Evolutionary conservation across 1,140 invertebrate genomes (phyloP).

Genomic region (Meloidogyne exigua): DNA sequence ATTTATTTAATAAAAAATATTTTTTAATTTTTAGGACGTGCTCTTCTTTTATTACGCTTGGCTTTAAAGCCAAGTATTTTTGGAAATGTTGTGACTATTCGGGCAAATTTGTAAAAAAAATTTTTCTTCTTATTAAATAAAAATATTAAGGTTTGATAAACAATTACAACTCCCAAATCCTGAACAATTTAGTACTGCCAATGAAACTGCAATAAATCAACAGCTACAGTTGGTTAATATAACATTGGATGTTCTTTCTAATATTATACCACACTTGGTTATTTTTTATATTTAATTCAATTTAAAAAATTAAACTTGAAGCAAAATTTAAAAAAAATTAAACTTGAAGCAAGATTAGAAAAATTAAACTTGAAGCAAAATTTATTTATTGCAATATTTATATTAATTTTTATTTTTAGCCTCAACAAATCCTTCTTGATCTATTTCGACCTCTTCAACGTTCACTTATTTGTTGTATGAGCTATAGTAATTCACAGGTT

Average conservation of each 20-base stretch:
- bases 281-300: neutral
- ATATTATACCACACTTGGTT: conserved; percentile 31
- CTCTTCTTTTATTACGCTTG: conserved; percentile 34
- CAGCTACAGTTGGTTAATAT: conserved; percentile 8
- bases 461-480: conserved; percentile 40
- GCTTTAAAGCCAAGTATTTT: conserved; percentile 54
- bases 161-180: conserved; percentile 34
- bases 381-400: neutral
- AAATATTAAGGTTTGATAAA: conserved; percentile 41
- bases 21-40: conserved; percentile 25
- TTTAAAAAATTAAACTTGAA: too few species aligned
- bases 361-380: too few species aligned
- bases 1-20: too few species aligned
- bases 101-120: conserved; percentile 24
- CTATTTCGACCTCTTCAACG: conserved; percentile 44
- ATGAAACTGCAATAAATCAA: conserved; percentile 17
- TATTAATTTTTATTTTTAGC: conserved; percentile 18
- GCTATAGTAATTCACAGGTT: conserved; percentile 27
- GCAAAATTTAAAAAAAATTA: too few species aligned
- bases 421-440: conserved; percentile 29
- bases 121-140: neutral
- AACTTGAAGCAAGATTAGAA: too few species aligned
- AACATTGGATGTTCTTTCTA: conserved; percentile 34
- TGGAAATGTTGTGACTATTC: conserved; percentile 45
- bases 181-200: conserved; percentile 13